Base-by-base conservation (phyloP, 53 echinoderm and acorn worm species). In the Patiria pectinifera region DNA sequence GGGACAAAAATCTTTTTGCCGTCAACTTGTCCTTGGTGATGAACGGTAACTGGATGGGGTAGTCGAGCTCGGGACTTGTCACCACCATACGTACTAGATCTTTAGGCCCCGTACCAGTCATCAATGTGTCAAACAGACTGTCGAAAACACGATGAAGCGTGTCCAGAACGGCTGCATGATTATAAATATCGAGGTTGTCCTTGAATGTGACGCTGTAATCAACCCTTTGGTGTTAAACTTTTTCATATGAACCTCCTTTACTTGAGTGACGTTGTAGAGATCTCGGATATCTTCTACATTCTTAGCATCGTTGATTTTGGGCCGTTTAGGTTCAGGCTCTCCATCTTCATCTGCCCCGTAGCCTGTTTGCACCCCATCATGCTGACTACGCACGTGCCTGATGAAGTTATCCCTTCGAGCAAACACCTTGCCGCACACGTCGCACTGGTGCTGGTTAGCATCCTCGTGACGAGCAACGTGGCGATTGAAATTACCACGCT, bases 361-460 rank as follows among this genome's bases (percentile, higher is more conserved):
- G 16, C 83, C 83, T 4, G 49, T 22, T n/a, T 80, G 76, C 49
- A 24, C 47, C 43, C 47, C 45, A 59, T 49, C 49, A 43, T 91
- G 83, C 13, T 72, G 82, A 53, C 15, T 91, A 22, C 24, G 16
- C 16, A 84, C 14, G 63, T 91, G 83, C 63, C 91, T 62, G 53
- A 83, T 23, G 6, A 71, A 83, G 44, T 71, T 49, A 60, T 85
- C 85, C 71, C 92, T 59, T 25, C 92, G 71, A 11, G 92, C 92
- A 59, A 92, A 92, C 71, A 92, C 92, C 44, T 83, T 92, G 10
- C 84, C 76, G 59, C 92, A 92, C 1, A 21, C 83, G 58, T 47
- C 7, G 45, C 84, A 92, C n/a, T 92, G 92, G 58, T 92, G 76
- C 58, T 92, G 83, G 48, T 76, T 85, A 74, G 76, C 85, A 85